These are phyloP conservation scores for Montipora foliosa DNA, from an alignment of 64 coral and sea anemone genomes.

Conservation along the genomic window DNA sequence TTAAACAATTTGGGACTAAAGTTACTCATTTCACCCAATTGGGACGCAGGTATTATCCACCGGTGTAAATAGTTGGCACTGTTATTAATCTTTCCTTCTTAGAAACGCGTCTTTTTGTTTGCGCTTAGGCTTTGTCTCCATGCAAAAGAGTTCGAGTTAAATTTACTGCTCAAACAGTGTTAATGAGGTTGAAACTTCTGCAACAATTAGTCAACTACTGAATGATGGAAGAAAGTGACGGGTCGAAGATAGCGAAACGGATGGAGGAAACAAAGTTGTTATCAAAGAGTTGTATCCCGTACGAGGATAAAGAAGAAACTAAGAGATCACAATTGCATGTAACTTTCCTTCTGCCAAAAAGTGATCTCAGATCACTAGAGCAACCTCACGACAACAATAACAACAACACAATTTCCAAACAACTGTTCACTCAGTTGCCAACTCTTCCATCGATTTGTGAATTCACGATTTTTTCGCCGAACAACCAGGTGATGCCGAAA, in stretches of 20 bases:
- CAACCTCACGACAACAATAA: not conserved
- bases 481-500: not conserved
- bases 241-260: not conserved
- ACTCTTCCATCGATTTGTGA: constrained; percentile 48
- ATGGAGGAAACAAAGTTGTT: not conserved
- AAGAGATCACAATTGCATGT: not conserved
- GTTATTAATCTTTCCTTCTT: constrained; percentile 32
- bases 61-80: not conserved
- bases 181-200: not conserved
- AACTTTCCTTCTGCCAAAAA: not conserved
- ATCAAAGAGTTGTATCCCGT: not conserved
- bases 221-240: not conserved
- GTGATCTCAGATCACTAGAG: not conserved
- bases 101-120: constrained; percentile 38
- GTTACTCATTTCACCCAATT: not conserved
- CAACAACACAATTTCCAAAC: not conserved
- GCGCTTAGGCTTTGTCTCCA: constrained; percentile 21
- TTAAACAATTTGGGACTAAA: not conserved
- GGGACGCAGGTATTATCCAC: not conserved
- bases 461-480: constrained; percentile 33
- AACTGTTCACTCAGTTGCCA: not conserved
- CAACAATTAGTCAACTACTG: not conserved
- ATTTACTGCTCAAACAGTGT: not conserved
- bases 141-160: constrained; percentile 4
- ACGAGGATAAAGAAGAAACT: not conserved